Base-by-base conservation (phyloP, 2,113 vertebrate species). In the Xenus cinereus region DNA sequence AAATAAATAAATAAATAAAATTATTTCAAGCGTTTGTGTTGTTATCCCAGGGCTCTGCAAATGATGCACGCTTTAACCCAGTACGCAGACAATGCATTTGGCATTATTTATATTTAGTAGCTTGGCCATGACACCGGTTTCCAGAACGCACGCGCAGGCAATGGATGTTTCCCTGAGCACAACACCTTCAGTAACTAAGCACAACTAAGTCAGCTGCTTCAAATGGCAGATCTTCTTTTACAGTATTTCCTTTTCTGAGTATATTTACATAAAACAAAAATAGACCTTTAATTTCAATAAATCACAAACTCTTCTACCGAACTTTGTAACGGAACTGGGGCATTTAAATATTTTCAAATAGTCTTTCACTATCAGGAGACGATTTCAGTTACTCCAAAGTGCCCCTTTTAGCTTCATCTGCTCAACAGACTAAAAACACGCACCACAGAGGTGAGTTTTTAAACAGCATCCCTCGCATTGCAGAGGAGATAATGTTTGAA, bases 241-340 rank as follows among this genome's bases (percentile, higher is more conserved):
- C 4, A 83, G n/a, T 28, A 86, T 80, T 88, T 92, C 75, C 46
- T 91, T 80, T 83, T 46, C 68, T 60, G 63, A 91, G 51, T 74
- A 22, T 46, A 93, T 94, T 96, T 93, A 84, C 90, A 75, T 90
- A 93, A 51, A 8, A 86, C 46, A 88, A 92, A 94, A 93, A 87
- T 56, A 93, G 79, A 63, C 32, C 26, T 27, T 69, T 62, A 35
- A 93, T 86, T 84, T 91, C 50, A 71, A 50, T 50, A 85, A 83
- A 74, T 5, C 83, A 50, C 68, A 83, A 91, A 62, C 30, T 51
- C n/a, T 80, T 80, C 51, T 93, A 77, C 75, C 1, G 0, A 22
- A 79, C 77, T 93, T 82, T 95, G 14, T 77, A 96, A 96, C 21
- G 15, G 76, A 87, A 91, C 12, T 7, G 28, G 21, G 48, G 8